Percentiles rank a stretch among this genome's conserved stretches.
These are phyloP conservation scores for Cyprinodon brontotheroides DNA, from an alignment of 2,113 vertebrate species.

Conservation along the genomic window DNA sequence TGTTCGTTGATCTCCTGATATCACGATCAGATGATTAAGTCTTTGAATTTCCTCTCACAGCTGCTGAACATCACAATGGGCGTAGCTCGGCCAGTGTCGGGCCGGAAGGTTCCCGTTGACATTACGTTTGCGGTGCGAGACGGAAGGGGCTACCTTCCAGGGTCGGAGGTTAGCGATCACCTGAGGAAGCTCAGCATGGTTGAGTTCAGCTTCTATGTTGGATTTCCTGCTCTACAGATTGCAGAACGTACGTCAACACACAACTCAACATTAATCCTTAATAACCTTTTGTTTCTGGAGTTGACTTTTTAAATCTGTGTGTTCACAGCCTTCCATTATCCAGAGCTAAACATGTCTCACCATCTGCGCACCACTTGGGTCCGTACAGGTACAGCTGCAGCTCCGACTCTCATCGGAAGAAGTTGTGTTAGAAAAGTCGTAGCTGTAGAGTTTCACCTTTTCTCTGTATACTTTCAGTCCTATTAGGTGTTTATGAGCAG, in stretches of 20 bases:
- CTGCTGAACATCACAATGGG: slow-evolving; percentile 88
- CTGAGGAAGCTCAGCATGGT: slow-evolving; percentile 90
- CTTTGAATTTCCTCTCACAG: slow-evolving; percentile 39
- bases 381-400: slow-evolving; percentile 85
- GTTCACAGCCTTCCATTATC: slow-evolving; percentile 89
- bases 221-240: slow-evolving; percentile 90
- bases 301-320: background rate
- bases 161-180: slow-evolving; percentile 88
- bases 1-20: background rate
- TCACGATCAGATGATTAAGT: background rate
- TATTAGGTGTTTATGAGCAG: slow-evolving; percentile 88
- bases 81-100: slow-evolving; percentile 18
- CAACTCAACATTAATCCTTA: background rate
- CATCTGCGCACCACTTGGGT: slow-evolving; percentile 94
- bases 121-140: slow-evolving; percentile 86
- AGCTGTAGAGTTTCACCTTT: background rate
- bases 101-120: slow-evolving; percentile 86
- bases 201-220: slow-evolving; percentile 97
- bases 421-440: no score
- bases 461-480: slow-evolving; percentile 59
- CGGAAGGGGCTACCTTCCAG: slow-evolving; percentile 80
- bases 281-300: background rate
- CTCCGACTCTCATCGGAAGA: background rate
- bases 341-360: slow-evolving; percentile 90
- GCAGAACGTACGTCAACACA: slow-evolving; percentile 87